Evolutionary conservation across 2,888 invertebrate species (phyloP), one percentile per base, ranked within the genome.

Genomic region (Cephus spinipes): DNA sequence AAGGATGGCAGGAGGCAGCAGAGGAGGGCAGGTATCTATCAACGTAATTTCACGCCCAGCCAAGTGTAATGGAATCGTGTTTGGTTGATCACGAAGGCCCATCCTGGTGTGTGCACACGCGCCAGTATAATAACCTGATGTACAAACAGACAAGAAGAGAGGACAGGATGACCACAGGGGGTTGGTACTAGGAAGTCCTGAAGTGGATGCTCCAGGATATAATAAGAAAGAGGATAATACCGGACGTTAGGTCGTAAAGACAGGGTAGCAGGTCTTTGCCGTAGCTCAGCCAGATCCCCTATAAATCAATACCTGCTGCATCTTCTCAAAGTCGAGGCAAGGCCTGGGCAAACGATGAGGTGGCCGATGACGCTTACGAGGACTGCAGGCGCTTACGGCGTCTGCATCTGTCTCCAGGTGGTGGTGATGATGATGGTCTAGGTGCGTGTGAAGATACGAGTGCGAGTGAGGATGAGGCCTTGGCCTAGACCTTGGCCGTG

Each of bases 281-380:
- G 40, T 40, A 23, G 40, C 40, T 40, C 6, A 23, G 23, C 40
- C 23, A 40, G 23, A 40, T 40, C 23, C 15, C 23, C 23, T 23
- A 23, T 40, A 23, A 40, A 40, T 40, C 40, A 40, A 32, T 93
- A 97, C 97, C 96, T 97, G 97, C 93, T 98, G 98, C 98, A 98
- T 98, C 94, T 98, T 98, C 92, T 98, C 98, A 92, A 98, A 98
- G 93, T 98, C 98, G 89, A 98, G 94, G 92, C 97, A 97, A 85
- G 98, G 98, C 90, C 98, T 94, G 90, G 96, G 96, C 85, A 95
- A 91, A 87, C 88, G 90, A 83, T 92, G 92, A 74, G 92, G 92
- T 80, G 92, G 90, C 83, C 87, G 88, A 81, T 87, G 91, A 80
- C 95, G 91, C 88, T 94, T 94, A 80, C 93, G 89, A n/a, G 93